phyloP scores from a whole-genome alignment of 2,888 invertebrate species.

The Electrophaes corylata region DNA sequence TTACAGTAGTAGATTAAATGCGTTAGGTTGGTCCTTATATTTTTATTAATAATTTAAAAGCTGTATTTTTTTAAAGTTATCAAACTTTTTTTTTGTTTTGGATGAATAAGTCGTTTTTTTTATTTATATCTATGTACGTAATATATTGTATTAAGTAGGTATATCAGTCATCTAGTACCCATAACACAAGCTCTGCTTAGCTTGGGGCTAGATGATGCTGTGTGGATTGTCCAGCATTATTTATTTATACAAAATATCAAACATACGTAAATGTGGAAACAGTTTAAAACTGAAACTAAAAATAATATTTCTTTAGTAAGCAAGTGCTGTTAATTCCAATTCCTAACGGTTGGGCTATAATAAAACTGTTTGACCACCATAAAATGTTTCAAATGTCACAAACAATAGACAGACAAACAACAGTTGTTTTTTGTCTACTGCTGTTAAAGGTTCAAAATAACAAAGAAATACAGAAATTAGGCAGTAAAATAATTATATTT shows the following conservation, averaged over 20 bases:
- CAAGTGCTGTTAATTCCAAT: background rate
- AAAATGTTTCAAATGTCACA: constrained; percentile 11
- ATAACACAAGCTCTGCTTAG: no score
- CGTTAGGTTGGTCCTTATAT: background rate
- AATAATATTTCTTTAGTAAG: background rate
- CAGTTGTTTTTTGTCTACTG: constrained; percentile 5
- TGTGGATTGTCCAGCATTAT: no score
- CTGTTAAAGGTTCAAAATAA: constrained; percentile 8
- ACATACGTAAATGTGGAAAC: no score
- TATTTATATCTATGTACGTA: no score
- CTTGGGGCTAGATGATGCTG: no score
- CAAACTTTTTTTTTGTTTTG: no score
- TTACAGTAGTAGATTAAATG: background rate
- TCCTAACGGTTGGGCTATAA: constrained; percentile 29
- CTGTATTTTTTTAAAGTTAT: background rate
- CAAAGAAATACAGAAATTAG: constrained; percentile 11
- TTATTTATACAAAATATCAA: no score
- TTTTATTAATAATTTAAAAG: constrained; percentile 1
- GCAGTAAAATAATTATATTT: constrained; percentile 19
- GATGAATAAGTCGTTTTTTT: no score
- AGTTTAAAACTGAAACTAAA: no score
- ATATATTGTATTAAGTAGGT: no score
- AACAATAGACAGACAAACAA: constrained; percentile 17
- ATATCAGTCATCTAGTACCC: no score
- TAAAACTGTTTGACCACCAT: constrained; percentile 32